Conservation (phyloP, 2,888 invertebrate species). For the Himalopsyche kuldschensis region DNA sequence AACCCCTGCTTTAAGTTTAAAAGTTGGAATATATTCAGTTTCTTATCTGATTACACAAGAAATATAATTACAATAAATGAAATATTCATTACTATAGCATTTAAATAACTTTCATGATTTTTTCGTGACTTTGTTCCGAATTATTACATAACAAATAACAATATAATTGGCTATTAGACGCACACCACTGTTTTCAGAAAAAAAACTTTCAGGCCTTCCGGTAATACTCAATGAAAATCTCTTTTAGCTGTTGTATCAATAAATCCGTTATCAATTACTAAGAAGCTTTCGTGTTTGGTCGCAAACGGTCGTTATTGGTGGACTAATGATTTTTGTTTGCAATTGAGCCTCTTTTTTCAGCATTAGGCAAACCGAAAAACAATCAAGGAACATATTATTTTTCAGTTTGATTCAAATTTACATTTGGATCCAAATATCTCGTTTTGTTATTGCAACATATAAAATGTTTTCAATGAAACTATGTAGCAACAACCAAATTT, state of each 20-base stretch:
- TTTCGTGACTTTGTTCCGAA: neutral
- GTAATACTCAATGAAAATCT: neutral
- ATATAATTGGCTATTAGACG: neutral
- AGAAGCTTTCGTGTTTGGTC: neutral
- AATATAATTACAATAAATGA: too few species aligned
- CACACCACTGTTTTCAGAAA: neutral
- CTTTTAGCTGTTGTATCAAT: slow-evolving; percentile 10
- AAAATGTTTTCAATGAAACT: too few species aligned
- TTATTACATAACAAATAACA: neutral
- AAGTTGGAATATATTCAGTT: too few species aligned
- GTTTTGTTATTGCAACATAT: too few species aligned
- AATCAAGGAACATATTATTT: neutral
- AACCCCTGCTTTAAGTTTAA: too few species aligned
- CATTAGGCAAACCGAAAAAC: neutral
- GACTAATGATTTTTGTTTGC: neutral
- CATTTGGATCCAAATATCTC: too few species aligned
- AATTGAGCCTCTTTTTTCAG: neutral
- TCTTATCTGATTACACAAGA: too few species aligned
- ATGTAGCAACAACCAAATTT: too few species aligned
- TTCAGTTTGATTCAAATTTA: too few species aligned
- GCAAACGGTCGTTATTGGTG: neutral
- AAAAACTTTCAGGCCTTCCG: neutral
- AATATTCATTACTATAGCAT: too few species aligned
- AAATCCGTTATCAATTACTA: slow-evolving; percentile 21
- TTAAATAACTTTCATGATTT: too few species aligned